A percentile compares a stretch with the other conserved stretches of the same genome.
phyloP scores from a whole-genome alignment of 1,140 invertebrate genomes.

The Aphaenogaster floridana region DNA sequence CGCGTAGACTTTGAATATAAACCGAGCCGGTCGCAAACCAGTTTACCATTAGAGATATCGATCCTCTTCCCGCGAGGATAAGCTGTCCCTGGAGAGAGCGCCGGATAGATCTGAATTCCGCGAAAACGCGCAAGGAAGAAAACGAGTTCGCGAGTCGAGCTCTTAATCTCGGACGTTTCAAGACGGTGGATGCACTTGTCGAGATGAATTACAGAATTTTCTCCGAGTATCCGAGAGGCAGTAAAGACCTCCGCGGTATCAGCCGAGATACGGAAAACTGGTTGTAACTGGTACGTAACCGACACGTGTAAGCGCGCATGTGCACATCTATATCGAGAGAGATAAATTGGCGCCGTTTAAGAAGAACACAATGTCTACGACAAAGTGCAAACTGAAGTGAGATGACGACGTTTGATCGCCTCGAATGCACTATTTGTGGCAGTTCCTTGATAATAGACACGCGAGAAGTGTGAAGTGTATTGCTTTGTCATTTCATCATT shows the following conservation, averaged over 20 bases:
- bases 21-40: constrained; percentile 8
- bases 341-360: constrained; percentile 63
- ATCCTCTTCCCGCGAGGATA: background rate
- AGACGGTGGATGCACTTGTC: background rate
- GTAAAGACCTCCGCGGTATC: constrained; percentile 47
- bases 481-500: background rate
- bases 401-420: constrained; percentile 15
- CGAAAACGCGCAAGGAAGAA: background rate
- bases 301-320: background rate
- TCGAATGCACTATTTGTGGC: too few relatives aligned
- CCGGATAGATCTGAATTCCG: constrained; percentile 8
- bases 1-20: constrained; percentile 42
- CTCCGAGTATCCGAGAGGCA: background rate
- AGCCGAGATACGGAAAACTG: constrained; percentile 60
- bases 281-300: constrained; percentile 57
- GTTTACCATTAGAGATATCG: constrained; percentile 32
- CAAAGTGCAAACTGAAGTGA: constrained; percentile 6
- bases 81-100: background rate
- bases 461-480: background rate
- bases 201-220: constrained; percentile 27
- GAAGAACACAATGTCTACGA: constrained; percentile 20
- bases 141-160: background rate
- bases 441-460: background rate
- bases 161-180: constrained; percentile 3
- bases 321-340: background rate